Base-by-base conservation (phyloP, 2,888 invertebrate species). In the Rotaria macrura region DNA sequence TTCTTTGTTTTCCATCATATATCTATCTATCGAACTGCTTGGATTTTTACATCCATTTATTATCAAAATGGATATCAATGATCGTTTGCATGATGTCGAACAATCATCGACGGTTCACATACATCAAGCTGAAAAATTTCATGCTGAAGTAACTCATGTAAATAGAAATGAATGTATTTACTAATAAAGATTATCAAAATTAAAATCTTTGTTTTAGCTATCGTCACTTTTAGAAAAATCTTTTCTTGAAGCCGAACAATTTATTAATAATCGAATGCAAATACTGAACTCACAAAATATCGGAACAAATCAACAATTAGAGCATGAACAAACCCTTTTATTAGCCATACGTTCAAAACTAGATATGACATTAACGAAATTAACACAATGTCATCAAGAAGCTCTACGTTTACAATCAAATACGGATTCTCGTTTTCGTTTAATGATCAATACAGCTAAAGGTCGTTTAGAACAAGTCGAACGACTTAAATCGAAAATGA, bases 391-490 rank as follows among this genome's bases (percentile, higher is more conserved):
- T 34, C 65, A 65, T 65, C 65, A 65, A 65, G 65, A 65, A 65
- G 65, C 65, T 17, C 34, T 65, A 65, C 65, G 65, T 34, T 65
- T 65, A 65, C 65, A 65, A 65, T 65, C 65, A 34, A 65, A 65
- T 65, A 65, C 65, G 14, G 65, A 65, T 65, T 29, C 65, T 14
- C 65, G 65, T 65, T 34, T 65, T 34, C 65, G 65, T 65, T 65
- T 65, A 65, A 65, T 65, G 65, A 34, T 65, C 2, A 65, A 65
- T 65, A 65, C 65, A 34, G 65, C 65, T 34, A 65, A 34, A 65
- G 65, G 65, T 65, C 65, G 65, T 65, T 65, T 65, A 65, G 65
- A 65, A 65, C 65, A 65, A 65, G 65, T 65, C 17, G 65, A 65
- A 65, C 12, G 65, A 34, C 65, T 65, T 65, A 65, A 34, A 65